Conservation (phyloP, 2,797 vertebrate species). For the Oreochromis mossambicus region DNA sequence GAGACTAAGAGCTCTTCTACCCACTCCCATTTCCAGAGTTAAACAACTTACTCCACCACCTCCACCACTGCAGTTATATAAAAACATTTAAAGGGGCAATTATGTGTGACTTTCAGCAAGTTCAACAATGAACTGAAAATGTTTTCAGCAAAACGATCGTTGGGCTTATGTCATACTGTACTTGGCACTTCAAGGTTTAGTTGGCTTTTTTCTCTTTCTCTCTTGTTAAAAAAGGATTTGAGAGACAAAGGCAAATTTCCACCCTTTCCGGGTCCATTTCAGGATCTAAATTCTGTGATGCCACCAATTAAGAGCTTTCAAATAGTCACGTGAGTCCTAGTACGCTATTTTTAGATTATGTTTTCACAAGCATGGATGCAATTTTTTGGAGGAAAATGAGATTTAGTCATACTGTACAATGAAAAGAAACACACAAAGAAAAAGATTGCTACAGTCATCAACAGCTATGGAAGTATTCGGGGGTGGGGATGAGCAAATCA, state of each 20-base stretch:
- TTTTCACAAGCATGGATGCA: not conserved
- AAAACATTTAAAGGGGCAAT: constrained; percentile 26
- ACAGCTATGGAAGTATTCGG: not conserved
- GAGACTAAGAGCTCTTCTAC: constrained; percentile 17
- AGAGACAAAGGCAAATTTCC: not conserved
- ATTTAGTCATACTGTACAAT: not conserved
- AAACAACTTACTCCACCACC: constrained; percentile 33
- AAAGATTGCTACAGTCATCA: not conserved
- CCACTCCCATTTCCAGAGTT: constrained; percentile 22
- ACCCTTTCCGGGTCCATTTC: not conserved
- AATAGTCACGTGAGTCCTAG: not conserved
- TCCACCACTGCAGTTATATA: constrained; percentile 39
- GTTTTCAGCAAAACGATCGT: not conserved
- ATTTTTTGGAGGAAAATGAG: not conserved
- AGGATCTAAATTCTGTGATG: not conserved
- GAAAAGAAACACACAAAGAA: not conserved
- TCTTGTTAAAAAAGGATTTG: not conserved
- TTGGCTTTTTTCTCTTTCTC: not conserved
- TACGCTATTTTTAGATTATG: not conserved
- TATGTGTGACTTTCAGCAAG: constrained; percentile 16
- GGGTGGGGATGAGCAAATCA: not conserved
- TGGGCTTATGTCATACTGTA: not conserved
- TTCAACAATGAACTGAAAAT: constrained; percentile 6
- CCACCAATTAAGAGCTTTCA: not conserved
- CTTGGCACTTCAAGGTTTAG: rapidly evolving